Evolutionary conservation across 1,140 invertebrate genomes (phyloP).

Genomic region (Drosophila busckii): DNA sequence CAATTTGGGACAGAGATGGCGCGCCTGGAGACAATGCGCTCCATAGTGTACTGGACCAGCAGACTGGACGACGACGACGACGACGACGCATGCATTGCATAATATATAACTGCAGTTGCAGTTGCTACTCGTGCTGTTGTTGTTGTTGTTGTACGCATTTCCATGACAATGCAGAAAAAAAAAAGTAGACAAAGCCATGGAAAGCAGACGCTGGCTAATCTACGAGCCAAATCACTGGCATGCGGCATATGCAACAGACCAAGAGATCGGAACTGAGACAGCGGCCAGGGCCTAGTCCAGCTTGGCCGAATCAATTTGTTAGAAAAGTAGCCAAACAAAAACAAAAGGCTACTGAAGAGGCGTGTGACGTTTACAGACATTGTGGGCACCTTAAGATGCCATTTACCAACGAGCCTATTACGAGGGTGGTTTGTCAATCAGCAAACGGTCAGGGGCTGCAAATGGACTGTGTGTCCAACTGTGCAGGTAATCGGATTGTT

Average conservation of each 20-base stretch:
- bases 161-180: constrained; percentile 49
- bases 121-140: constrained; percentile 10
- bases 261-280: too few relatives aligned
- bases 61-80: constrained; percentile 1
- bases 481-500: constrained; percentile 62
- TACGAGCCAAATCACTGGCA: constrained; percentile 53
- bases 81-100: constrained; percentile 29
- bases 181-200: constrained; percentile 29
- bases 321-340: constrained; percentile 44
- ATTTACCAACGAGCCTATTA: too few relatives aligned
- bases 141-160: constrained; percentile 40
- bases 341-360: constrained; percentile 48
- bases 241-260: constrained; percentile 65
- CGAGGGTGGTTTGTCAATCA: constrained; percentile 40
- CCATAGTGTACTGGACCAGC: constrained; percentile 2
- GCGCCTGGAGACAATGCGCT: constrained; percentile 39
- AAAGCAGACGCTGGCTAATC: constrained; percentile 40
- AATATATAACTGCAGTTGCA: too few relatives aligned
- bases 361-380: constrained; percentile 69
- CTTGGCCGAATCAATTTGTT: constrained; percentile 67
- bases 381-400: constrained; percentile 45
- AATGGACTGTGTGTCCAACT: constrained; percentile 44
- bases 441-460: not conserved
- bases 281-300: constrained; percentile 31
- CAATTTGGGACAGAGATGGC: constrained; percentile 27